A percentile compares a stretch with the other conserved stretches of the same genome.
Evolutionary conservation across 2,888 invertebrate species (phyloP).

Genomic region (Amblyteles armatorius): DNA sequence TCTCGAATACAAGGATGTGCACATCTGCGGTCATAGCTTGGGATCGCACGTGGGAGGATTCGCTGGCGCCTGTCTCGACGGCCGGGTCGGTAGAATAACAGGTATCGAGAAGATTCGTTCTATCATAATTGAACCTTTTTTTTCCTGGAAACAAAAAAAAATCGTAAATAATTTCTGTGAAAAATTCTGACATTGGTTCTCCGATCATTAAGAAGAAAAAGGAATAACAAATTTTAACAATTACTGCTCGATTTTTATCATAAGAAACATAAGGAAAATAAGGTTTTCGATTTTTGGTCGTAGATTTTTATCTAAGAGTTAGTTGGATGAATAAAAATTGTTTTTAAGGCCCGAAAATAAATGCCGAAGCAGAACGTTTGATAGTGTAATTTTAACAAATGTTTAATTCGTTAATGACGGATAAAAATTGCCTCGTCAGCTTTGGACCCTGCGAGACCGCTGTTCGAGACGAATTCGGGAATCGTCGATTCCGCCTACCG

Average conservation of each 20-base stretch:
- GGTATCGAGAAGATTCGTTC: conserved; percentile 62
- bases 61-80: conserved; percentile 75
- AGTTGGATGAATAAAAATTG: neutral
- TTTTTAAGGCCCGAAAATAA: neutral
- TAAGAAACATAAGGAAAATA: too few species aligned
- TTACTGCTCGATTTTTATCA: too few species aligned
- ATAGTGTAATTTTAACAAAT: neutral
- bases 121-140: neutral
- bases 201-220: too few species aligned
- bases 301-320: too few species aligned
- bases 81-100: conserved; percentile 77
- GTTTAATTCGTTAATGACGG: neutral
- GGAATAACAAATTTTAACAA: too few species aligned
- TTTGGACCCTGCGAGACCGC: conserved; percentile 85
- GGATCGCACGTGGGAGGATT: conserved; percentile 78
- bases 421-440: conserved; percentile 67
- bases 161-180: neutral
- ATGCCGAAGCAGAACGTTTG: neutral
- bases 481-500: conserved; percentile 83
- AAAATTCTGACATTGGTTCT: neutral
- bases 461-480: conserved; percentile 83
- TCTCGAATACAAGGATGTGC: conserved; percentile 78
- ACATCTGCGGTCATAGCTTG: conserved; percentile 76
- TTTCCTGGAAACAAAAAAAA: neutral
- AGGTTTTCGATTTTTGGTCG: too few species aligned